Evolutionary conservation across 2,113 vertebrate genomes (phyloP).

Genomic region (Podarcis muralis): DNA sequence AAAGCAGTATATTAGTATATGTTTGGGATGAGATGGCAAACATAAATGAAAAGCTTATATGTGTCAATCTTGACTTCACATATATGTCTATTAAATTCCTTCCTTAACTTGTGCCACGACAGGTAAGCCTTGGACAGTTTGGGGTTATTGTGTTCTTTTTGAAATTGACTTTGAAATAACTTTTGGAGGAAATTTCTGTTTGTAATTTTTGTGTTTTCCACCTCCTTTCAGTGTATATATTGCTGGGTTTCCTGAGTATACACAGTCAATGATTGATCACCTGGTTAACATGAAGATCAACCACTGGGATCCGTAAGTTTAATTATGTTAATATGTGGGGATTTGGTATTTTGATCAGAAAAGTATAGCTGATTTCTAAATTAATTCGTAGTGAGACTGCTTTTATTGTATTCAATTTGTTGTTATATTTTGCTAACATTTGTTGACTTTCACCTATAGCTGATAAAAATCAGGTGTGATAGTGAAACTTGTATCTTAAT

Average conservation of each 20-base stretch:
- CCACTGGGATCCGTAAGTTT: slow-evolving; percentile 91
- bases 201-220: background rate
- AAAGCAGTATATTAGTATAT: background rate
- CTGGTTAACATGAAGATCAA: slow-evolving; percentile 88
- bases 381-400: background rate
- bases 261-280: slow-evolving; percentile 90
- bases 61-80: background rate
- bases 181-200: background rate
- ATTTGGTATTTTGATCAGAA: background rate
- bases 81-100: background rate
- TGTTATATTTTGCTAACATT: background rate
- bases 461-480: background rate
- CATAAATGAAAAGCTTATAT: background rate
- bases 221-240: slow-evolving; percentile 82
- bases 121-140: background rate
- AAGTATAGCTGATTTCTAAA: background rate
- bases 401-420: background rate
- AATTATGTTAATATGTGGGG: slow-evolving; percentile 1
- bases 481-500: background rate
- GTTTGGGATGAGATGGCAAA: background rate
- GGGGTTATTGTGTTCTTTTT: background rate
- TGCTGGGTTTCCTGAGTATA: slow-evolving; percentile 92
- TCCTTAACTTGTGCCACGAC: background rate
- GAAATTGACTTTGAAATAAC: background rate
- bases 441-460: background rate